A percentile compares a stretch with the other conserved stretches of the same genome.
Evolutionary conservation across 2,113 vertebrate species (phyloP).

Genomic region (Megaceryle maxima): DNA sequence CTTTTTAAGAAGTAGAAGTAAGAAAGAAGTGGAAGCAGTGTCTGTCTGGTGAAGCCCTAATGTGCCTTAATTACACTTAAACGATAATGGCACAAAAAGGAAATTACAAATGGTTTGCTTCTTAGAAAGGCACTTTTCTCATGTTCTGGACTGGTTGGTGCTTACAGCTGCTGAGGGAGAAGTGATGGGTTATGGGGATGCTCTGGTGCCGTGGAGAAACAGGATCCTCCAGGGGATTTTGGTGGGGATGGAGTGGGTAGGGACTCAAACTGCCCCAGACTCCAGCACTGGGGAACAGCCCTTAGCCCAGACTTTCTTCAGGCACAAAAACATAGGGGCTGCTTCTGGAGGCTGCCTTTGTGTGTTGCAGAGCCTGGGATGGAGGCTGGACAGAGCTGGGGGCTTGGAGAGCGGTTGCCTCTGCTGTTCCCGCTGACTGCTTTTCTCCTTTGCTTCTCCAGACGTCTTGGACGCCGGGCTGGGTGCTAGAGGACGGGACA

Average conservation of each 20-base stretch:
- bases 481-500: constrained; percentile 24
- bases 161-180: neutral
- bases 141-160: neutral
- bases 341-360: neutral
- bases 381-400: neutral
- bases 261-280: accelerated
- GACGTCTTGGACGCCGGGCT: constrained; percentile 57
- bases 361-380: accelerated
- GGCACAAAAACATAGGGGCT: accelerated
- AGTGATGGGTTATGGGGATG: neutral
- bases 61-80: neutral
- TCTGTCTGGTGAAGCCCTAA: neutral
- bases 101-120: neutral
- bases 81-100: neutral
- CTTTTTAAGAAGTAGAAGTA: neutral
- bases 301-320: neutral
- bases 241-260: accelerated
- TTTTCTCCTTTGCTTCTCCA: neutral
- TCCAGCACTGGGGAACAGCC: neutral
- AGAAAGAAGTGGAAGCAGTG: neutral
- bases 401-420: neutral
- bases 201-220: accelerated
- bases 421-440: accelerated
- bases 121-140: neutral
- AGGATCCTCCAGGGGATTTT: accelerated